A percentile compares a stretch with the other conserved stretches of the same genome.
phyloP scores from a whole-genome alignment of 2,113 vertebrate genomes.

The Oncorhynchus mykiss region DNA sequence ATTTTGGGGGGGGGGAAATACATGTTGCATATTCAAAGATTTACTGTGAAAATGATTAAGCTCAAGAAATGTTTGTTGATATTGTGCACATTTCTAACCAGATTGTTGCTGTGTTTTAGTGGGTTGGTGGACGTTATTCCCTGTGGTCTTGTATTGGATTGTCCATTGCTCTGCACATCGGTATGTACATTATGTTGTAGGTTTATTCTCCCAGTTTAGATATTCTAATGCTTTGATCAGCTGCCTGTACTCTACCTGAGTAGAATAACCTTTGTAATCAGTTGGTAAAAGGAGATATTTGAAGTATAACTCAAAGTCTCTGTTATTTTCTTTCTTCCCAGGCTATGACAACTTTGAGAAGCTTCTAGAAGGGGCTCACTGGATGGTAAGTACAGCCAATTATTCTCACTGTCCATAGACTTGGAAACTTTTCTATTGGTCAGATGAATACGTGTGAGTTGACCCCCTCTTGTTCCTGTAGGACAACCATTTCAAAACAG shows the following conservation, averaged over 20 bases:
- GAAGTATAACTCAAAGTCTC: not conserved
- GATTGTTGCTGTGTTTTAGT: conserved; percentile 71
- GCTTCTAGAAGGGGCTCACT: conserved; percentile 91
- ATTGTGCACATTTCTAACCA: conserved; percentile 1
- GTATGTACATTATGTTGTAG: conserved; percentile 61
- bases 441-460: not conserved
- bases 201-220: not conserved
- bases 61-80: not conserved
- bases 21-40: too few relatives aligned
- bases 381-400: conserved; percentile 85
- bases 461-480: conserved; percentile 41
- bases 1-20: too few relatives aligned
- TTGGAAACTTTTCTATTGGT: too few relatives aligned
- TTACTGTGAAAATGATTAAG: not conserved
- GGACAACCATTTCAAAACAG: conserved; percentile 90
- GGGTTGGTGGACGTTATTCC: conserved; percentile 97
- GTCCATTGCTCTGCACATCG: conserved; percentile 93
- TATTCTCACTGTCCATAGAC: not conserved
- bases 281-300: not conserved
- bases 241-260: not conserved
- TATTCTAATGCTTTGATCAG: not conserved
- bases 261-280: too few relatives aligned
- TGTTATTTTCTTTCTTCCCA: conserved; percentile 40
- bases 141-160: conserved; percentile 97
- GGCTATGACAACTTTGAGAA: conserved; percentile 87